phyloP scores from a whole-genome alignment of 2,888 invertebrate species.

The Ernsta delagoae region DNA sequence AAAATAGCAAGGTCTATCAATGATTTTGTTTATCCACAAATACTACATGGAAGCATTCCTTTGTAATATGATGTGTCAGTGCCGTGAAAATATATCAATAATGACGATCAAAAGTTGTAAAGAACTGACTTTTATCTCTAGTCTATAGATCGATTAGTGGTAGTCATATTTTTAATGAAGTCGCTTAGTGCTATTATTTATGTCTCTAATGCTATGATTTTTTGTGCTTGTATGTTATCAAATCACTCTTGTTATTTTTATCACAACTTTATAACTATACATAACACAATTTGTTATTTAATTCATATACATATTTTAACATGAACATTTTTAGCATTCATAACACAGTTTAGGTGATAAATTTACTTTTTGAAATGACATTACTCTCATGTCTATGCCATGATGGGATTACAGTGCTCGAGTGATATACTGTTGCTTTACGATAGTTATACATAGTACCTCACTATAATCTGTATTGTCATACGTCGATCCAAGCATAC shows the following conservation, averaged over 20 bases:
- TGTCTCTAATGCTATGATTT: too few species aligned
- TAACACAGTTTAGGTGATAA: not conserved
- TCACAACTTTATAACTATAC: too few species aligned
- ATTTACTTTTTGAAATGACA: not conserved
- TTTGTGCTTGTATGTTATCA: not conserved
- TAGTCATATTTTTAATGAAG: not conserved
- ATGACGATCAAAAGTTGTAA: not conserved
- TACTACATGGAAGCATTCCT: constrained; percentile 75
- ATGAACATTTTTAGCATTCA: too few species aligned
- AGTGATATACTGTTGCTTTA: constrained; percentile 32
- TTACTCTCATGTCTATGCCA: constrained; percentile 21
- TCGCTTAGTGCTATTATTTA: too few species aligned
- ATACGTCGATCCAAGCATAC: constrained; percentile 88
- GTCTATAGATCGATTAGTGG: not conserved
- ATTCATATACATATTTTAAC: too few species aligned
- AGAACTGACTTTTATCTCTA: not conserved
- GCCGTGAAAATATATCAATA: not conserved
- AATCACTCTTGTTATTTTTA: too few species aligned
- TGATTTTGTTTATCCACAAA: constrained; percentile 67
- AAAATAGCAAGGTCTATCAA: constrained; percentile 54
- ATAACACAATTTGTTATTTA: too few species aligned
- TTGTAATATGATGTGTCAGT: not conserved
- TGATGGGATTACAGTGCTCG: constrained; percentile 31
- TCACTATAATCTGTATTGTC: constrained; percentile 82
- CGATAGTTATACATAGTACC: constrained; percentile 57